Conservation (phyloP, 30 jellyfish, hydroid and myxozoan species). For the Sanderia malayensis region DNA sequence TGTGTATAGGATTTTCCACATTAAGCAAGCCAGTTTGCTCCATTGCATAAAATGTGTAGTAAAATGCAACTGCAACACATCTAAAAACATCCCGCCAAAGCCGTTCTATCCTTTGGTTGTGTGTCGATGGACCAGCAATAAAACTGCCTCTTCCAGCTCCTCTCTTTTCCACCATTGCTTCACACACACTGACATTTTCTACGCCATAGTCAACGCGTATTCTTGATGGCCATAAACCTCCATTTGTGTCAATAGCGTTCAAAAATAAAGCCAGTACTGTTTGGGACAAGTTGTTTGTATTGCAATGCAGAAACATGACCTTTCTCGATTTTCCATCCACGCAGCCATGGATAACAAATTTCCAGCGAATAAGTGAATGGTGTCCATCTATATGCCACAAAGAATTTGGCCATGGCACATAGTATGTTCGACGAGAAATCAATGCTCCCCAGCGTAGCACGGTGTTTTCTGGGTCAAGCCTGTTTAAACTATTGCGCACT, state of each 20-base stretch:
- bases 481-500: background rate
- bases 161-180: conserved; percentile 24
- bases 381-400: conserved; percentile 55
- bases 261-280: conserved; percentile 17
- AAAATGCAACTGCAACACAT: conserved; percentile 15
- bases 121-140: conserved; percentile 34
- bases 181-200: conserved; percentile 43
- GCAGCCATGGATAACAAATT: conserved; percentile 50
- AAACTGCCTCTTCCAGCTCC: conserved; percentile 48
- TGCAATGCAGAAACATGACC: conserved; percentile 25
- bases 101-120: conserved; percentile 11
- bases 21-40: conserved; percentile 3
- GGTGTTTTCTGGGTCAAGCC: conserved; percentile 24
- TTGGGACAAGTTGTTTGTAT: conserved; percentile 13
- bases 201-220: conserved; percentile 49
- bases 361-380: conserved; percentile 44
- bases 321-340: conserved; percentile 40
- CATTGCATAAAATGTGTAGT: conserved; percentile 12
- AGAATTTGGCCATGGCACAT: conserved; percentile 51
- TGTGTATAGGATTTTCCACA: background rate
- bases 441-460: conserved; percentile 42
- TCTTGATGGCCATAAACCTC: conserved; percentile 48
- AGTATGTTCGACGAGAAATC: conserved; percentile 24
- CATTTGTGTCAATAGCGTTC: background rate
- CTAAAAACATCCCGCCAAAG: conserved; percentile 41